Percentiles rank a stretch among this genome's conserved stretches.
phyloP scores from a whole-genome alignment of 2,113 vertebrate genomes.

The Phaethon lepturus region DNA sequence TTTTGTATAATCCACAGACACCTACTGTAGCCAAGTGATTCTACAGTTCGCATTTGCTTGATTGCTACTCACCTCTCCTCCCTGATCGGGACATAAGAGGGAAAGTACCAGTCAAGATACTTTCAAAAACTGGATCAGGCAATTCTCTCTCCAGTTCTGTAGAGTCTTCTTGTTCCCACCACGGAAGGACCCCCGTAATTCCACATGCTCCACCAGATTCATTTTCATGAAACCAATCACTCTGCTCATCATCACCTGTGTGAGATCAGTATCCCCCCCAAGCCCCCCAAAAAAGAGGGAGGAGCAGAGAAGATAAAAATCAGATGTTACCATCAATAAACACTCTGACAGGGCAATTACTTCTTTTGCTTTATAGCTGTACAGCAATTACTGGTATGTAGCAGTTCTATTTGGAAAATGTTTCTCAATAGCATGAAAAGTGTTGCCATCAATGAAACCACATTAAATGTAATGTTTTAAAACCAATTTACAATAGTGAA shows the following conservation, averaged over 20 bases:
- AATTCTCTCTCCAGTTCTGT: conserved; percentile 86
- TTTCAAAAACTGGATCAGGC: conserved; percentile 92
- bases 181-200: conserved; percentile 90
- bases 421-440: conserved; percentile 29
- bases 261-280: neutral
- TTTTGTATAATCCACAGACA: neutral
- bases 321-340: conserved; percentile 11
- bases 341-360: neutral
- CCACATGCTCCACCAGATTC: conserved; percentile 93
- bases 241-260: conserved; percentile 95
- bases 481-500: conserved; percentile 64
- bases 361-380: conserved; percentile 8
- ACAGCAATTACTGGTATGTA: neutral
- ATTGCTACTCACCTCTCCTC: conserved; percentile 86
- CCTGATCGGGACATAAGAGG: conserved; percentile 88
- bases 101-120: conserved; percentile 93
- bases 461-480: conserved; percentile 63
- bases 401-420: conserved; percentile 11
- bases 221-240: conserved; percentile 96
- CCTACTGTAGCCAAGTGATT: neutral
- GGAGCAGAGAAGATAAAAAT: conserved; percentile 36
- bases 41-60: neutral
- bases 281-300: neutral
- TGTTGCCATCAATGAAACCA: conserved; percentile 19
- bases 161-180: conserved; percentile 92